Evolutionary conservation across 2,888 invertebrate species (phyloP).

Genomic region (Thera britannica): DNA sequence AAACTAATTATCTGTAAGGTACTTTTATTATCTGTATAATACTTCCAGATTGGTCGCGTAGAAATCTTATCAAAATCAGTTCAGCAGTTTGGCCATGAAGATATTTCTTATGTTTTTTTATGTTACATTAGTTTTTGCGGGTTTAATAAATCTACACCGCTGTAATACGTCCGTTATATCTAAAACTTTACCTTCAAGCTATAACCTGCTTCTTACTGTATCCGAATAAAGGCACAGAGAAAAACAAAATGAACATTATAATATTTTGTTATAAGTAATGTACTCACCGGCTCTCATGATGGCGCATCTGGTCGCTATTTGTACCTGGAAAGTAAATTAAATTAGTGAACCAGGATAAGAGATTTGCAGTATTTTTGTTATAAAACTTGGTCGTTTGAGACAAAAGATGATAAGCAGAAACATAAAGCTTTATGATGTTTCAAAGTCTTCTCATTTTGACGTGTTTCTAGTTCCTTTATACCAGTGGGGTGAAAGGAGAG

Average conservation of each 20-base stretch:
- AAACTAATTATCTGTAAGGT: too few relatives aligned
- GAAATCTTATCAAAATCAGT: too few relatives aligned
- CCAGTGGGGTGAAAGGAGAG: too few relatives aligned
- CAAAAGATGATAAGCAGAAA: too few relatives aligned
- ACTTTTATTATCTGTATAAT: too few relatives aligned
- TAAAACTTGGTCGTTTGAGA: background rate
- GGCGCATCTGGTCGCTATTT: slow-evolving; percentile 12
- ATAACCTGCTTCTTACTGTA: slow-evolving; percentile 17
- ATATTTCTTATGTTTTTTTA: too few relatives aligned
- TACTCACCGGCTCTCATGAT: slow-evolving; percentile 26
- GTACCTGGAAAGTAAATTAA: slow-evolving; percentile 20
- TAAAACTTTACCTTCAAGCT: background rate
- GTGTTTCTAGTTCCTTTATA: too few relatives aligned
- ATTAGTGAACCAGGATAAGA: background rate
- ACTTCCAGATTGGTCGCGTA: too few relatives aligned
- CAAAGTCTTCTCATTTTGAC: too few relatives aligned
- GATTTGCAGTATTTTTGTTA: background rate
- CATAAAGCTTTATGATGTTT: too few relatives aligned
- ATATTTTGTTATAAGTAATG: slow-evolving; percentile 26
- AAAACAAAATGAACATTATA: slow-evolving; percentile 28
- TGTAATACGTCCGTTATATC: background rate
- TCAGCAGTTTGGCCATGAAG: too few relatives aligned
- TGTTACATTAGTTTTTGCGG: too few relatives aligned
- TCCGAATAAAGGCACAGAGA: slow-evolving; percentile 15
- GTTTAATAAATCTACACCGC: background rate